Evolutionary conservation across 2,888 invertebrate genomes (phyloP).

Genomic region (Leucophora obtusa): DNA sequence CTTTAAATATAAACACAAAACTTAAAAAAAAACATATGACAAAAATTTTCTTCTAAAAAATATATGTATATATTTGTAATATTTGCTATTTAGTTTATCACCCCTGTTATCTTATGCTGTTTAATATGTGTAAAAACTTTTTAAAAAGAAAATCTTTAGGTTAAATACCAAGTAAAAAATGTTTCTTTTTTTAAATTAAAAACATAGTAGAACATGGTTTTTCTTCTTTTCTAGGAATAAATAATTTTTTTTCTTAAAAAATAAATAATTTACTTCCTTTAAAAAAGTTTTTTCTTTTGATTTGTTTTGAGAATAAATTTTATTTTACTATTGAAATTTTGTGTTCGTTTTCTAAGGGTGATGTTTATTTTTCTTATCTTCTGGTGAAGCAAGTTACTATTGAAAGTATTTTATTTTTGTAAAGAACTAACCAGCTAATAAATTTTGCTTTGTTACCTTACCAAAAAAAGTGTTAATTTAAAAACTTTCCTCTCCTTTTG

Average conservation of each 20-base stretch:
- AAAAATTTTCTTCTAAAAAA: no score
- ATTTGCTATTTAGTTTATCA: no score
- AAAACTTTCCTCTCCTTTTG: slow-evolving; percentile 26
- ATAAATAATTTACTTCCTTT: neutral
- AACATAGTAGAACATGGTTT: neutral
- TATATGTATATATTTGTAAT: no score
- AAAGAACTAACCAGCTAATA: neutral
- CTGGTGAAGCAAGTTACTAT: neutral
- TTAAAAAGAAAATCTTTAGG: neutral
- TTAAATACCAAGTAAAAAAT: neutral
- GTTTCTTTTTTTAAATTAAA: neutral
- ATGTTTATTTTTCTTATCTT: no score
- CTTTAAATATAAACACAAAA: no score
- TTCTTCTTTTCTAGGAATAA: neutral
- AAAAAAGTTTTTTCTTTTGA: neutral
- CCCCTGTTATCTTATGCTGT: no score
- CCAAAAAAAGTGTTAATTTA: slow-evolving; percentile 37
- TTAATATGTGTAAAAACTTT: no score
- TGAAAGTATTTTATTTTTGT: neutral
- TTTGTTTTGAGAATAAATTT: neutral
- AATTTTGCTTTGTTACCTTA: slow-evolving; percentile 1
- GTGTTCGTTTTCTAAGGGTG: no score
- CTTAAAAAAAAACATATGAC: no score
- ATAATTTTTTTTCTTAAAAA: neutral
- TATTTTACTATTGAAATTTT: neutral